Evolutionary conservation across 2,888 invertebrate species (phyloP), one percentile per base, ranked within the genome.

Genomic region (Timema cristinae): DNA sequence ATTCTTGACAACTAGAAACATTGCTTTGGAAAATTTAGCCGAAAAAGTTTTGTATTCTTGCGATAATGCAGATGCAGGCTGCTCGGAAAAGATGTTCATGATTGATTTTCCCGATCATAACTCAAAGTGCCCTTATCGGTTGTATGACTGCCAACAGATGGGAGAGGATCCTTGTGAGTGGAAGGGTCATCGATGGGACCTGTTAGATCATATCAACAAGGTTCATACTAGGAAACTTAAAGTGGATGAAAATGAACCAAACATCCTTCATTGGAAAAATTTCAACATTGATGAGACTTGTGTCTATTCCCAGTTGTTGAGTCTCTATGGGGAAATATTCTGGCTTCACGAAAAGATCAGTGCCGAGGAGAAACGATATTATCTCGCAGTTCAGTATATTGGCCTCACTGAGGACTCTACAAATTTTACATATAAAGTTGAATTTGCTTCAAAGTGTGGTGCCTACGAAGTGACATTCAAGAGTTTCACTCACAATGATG

Each of bases 1-100:
- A 56, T 77, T 79, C 56, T 73, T 75, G 11, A 83, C 84, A 50
- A 84, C 84, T 72, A 79, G 86, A 59, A 86, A 86, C 79, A 81
- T 85, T 59, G 85, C 85, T 68, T 85, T 86, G 85, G 86, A 86
- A 78, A 83, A 83, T 79, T 85, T 86, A 74, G 83, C 85, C 7
- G 85, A 85, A 78, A 81, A 84, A 80, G 78, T 86, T 76, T 83
- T 83, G 72, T 86, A 85, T 80, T 86, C 86, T 74, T 86, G 86
- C 79, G 83, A 84, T 63, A 84, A 86, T 81, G 73, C 75, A n/a
- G 66, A 73, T 10, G 75, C 76, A 6, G 85, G 84, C 47, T 86
- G 86, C 80, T 82, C 82, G 32, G 82, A 82, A 75, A 82, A 81
- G 77, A 81, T 83, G 80, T 82, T 82, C 1, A 81, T 85, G 78